Evolutionary conservation across 2,113 vertebrate species (phyloP).

Genomic region (Dromaius novaehollandiae): DNA sequence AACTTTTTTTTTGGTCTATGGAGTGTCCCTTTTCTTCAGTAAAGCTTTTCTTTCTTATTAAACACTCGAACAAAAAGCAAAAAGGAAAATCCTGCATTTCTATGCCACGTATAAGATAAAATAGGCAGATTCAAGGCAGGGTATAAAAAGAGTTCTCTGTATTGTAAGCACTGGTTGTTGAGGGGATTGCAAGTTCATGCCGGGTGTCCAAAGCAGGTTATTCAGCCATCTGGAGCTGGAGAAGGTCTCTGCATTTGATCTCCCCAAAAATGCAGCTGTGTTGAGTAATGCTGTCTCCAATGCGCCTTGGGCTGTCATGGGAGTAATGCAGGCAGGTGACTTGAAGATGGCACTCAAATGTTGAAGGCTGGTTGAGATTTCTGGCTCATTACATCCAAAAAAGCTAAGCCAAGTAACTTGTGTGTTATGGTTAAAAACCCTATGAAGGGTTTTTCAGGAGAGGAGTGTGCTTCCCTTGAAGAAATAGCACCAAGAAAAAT

Average conservation of each 20-base stretch:
- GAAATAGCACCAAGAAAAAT: neutral
- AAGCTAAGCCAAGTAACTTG: neutral
- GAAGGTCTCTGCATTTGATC: neutral
- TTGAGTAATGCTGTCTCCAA: fast-evolving
- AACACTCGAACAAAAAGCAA: neutral
- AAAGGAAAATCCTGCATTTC: neutral
- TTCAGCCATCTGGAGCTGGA: neutral
- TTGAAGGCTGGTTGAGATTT: neutral
- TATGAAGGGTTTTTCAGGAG: neutral
- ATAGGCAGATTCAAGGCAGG: neutral
- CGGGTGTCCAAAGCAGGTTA: neutral
- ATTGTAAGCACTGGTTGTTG: neutral
- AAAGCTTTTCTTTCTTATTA: neutral
- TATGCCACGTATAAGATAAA: neutral
- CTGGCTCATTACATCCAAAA: neutral
- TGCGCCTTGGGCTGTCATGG: neutral
- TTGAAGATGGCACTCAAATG: neutral
- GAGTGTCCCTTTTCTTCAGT: neutral
- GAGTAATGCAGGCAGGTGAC: neutral
- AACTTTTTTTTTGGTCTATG: neutral
- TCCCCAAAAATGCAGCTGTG: neutral
- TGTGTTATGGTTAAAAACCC: no score
- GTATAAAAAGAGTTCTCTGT: neutral
- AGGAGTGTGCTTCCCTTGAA: neutral
- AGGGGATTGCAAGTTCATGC: fast-evolving